Percentiles rank a stretch among this genome's conserved stretches.
Conservation (phyloP, 2,888 invertebrate genomes). For the Prosapia bicincta region DNA sequence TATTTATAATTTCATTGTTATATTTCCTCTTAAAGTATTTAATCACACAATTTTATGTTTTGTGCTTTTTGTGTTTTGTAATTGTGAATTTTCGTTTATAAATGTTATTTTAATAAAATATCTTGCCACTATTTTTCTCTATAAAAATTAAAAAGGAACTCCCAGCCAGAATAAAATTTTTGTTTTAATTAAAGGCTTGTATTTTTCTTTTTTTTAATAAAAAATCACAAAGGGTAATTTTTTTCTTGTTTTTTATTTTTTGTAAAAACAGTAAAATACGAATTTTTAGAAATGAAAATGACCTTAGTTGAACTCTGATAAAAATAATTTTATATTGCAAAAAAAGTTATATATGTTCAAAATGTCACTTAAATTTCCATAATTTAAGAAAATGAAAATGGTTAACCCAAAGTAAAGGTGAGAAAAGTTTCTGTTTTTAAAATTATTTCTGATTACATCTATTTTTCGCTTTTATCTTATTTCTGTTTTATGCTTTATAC, state of each 20-base stretch:
- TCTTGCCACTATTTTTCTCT: too few species aligned
- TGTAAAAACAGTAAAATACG: too few species aligned
- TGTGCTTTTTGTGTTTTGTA: constrained; percentile 15
- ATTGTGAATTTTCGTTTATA: constrained; percentile 4
- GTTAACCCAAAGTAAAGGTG: constrained; percentile 8
- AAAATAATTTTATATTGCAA: too few species aligned
- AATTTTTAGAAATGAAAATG: too few species aligned
- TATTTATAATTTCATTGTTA: background rate
- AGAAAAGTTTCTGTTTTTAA: background rate
- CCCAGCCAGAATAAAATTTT: too few species aligned
- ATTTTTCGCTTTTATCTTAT: background rate
- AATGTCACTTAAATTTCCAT: background rate
- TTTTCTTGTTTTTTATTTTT: too few species aligned
- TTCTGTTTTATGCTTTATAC: background rate
- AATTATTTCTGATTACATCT: background rate
- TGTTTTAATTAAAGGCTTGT: too few species aligned
- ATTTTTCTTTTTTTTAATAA: too few species aligned
- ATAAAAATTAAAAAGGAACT: too few species aligned
- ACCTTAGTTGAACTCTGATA: too few species aligned
- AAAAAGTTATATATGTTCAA: background rate
- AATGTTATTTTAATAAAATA: background rate
- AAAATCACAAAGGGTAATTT: too few species aligned
- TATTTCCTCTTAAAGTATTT: background rate
- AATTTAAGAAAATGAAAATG: background rate
- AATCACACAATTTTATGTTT: background rate